These are phyloP conservation scores for Holothuria leucospilota DNA, from an alignment of 53 echinoderm and acorn worm species.

Conservation along the genomic window DNA sequence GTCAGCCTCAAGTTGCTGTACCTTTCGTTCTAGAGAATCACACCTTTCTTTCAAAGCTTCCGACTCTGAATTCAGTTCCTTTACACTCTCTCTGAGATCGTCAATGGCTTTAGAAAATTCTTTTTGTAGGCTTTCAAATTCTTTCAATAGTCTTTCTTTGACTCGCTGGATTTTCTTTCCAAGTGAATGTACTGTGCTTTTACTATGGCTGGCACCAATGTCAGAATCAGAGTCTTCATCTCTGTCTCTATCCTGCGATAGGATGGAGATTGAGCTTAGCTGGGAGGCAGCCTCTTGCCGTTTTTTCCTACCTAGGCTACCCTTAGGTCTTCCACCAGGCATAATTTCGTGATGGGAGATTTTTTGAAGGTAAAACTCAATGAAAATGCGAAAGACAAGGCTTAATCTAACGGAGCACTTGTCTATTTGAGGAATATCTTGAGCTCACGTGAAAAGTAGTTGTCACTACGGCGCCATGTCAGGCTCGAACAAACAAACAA, in stretches of 20 bases:
- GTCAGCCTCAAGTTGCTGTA: conserved; percentile 16
- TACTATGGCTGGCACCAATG: background rate
- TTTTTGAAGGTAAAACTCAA: background rate
- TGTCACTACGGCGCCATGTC: no score
- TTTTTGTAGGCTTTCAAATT: conserved; percentile 11
- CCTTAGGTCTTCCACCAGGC: no score
- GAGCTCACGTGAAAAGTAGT: no score
- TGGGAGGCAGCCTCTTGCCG: background rate
- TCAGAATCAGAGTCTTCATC: background rate
- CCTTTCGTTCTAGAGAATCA: background rate
- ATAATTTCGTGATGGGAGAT: background rate
- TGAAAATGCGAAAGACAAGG: background rate
- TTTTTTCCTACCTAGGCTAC: conserved; percentile 1
- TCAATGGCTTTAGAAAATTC: conserved; percentile 13
- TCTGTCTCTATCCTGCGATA: background rate
- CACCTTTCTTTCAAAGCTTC: background rate
- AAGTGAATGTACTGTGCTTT: background rate
- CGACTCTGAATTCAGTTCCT: background rate
- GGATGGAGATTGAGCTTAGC: background rate
- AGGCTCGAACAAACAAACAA: no score
- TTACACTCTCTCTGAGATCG: background rate
- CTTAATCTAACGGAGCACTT: background rate
- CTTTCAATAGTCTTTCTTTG: background rate
- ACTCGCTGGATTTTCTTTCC: background rate
- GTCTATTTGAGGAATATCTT: background rate